These are phyloP conservation scores for Nomada ruficornis DNA, from an alignment of 2,888 invertebrate species.

Conservation along the genomic window DNA sequence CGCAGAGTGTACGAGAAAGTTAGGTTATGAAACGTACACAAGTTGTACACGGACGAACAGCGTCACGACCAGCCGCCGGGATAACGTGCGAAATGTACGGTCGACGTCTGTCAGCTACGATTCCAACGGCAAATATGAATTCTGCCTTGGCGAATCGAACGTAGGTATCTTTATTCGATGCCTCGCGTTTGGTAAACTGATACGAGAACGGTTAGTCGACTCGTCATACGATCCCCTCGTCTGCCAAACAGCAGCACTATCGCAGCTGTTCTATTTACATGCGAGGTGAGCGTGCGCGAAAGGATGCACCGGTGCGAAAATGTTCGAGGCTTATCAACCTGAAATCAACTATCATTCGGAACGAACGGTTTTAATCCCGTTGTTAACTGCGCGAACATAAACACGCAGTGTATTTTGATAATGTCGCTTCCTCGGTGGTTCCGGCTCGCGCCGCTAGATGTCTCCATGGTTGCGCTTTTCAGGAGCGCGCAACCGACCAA, in stretches of 20 bases:
- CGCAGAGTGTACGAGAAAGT: not conserved
- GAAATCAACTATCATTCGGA: not conserved
- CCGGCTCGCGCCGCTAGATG: not conserved
- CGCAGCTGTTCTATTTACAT: constrained; percentile 21
- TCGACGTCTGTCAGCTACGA: not conserved
- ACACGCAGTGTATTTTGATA: not conserved
- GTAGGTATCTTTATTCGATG: constrained; percentile 17
- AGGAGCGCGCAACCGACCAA: too few relatives aligned
- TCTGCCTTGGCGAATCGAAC: not conserved
- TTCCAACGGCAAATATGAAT: not conserved
- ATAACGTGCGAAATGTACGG: not conserved
- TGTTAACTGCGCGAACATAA: not conserved
- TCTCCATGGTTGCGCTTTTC: not conserved
- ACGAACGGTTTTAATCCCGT: not conserved
- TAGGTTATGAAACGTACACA: constrained; percentile 43
- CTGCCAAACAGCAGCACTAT: constrained; percentile 24
- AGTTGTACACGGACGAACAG: not conserved
- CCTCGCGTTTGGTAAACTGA: not conserved
- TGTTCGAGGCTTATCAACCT: not conserved
- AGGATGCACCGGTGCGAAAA: not conserved
- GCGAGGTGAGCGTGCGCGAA: not conserved
- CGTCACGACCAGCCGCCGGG: not conserved
- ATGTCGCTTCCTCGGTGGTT: not conserved
- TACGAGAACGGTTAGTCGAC: not conserved
- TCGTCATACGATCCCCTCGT: not conserved